These are phyloP conservation scores for Drosophila simulans DNA, from an alignment of 1,140 invertebrate species.

Conservation along the genomic window DNA sequence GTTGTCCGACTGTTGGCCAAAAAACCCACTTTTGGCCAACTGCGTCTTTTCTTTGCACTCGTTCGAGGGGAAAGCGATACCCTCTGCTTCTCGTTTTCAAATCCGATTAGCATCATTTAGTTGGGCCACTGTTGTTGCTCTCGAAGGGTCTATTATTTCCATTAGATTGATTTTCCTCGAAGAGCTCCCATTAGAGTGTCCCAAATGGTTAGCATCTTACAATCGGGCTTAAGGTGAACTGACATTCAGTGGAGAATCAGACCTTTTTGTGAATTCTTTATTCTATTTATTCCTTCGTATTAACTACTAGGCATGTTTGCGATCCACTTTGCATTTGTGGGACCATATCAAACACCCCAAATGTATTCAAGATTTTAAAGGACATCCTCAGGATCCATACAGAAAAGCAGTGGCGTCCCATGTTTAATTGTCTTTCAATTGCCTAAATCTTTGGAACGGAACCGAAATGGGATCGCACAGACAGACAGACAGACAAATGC, in stretches of 20 bases:
- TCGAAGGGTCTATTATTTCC: constrained; percentile 68
- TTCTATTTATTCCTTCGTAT: constrained; percentile 18
- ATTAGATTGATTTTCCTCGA: constrained; percentile 65
- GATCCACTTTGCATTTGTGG: constrained; percentile 11
- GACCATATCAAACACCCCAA: background rate
- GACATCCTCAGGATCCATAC: background rate
- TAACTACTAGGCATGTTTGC: background rate
- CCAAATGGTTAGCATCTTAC: constrained; percentile 22
- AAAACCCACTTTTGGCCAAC: constrained; percentile 31
- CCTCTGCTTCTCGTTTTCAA: constrained; percentile 68
- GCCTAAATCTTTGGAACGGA: background rate
- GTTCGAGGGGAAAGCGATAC: constrained; percentile 47
- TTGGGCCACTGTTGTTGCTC: constrained; percentile 50
- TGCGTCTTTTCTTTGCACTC: constrained; percentile 48
- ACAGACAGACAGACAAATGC: constrained; percentile 15
- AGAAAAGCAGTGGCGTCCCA: background rate
- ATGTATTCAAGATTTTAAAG: background rate
- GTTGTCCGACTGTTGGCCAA: constrained; percentile 17
- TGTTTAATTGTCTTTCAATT: background rate
- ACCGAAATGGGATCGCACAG: background rate
- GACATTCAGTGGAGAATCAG: constrained; percentile 19
- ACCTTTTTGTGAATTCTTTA: constrained; percentile 22
- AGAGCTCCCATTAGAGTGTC: constrained; percentile 35
- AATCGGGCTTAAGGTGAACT: constrained; percentile 18
- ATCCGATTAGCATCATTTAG: constrained; percentile 83